Evolutionary conservation across 1,140 invertebrate species (phyloP), one percentile per base, ranked within the genome.

Genomic region (Macrostomum lignano): DNA sequence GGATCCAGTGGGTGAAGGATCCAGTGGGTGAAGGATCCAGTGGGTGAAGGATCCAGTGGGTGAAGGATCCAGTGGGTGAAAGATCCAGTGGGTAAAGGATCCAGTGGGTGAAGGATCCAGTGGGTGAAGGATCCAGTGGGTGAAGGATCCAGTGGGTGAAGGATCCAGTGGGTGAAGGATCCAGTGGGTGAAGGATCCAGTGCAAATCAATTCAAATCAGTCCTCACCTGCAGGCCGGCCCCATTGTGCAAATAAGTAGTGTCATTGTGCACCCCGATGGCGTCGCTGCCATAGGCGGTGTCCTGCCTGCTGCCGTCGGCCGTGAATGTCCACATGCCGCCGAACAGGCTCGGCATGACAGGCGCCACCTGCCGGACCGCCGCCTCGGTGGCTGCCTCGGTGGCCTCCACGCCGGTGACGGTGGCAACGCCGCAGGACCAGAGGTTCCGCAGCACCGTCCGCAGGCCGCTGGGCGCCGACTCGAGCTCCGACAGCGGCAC

Each of bases 221-320:
- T 3, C 10, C 11, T 29, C 17, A 11, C 10, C 22, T 9, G 17
- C 36, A 58, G 55, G 46, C 69, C 71, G 21, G 69, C 63, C n/a
- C 71, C 63, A 47, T 71, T 65, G 59, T 65, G 32, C 71, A 5
- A 70, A 42, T 73, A 74, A 0, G 70, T 72, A 28, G 65, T 70
- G 45, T 73, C 72, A 13, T 63, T 73, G 37, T 66, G 64, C 17
- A 60, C 55, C 15, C 50, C 57, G 5, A 66, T 42, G 4, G 36
- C 40, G 24, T 45, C 33, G 37, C 44, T 56, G 36, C 66, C 66
- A 40, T 72, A 73, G 0, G 71, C 69, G 0, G 68, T 68, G 41
- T 74, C 71, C 1, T 61, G 60, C 34, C 66, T 62, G 17, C 60
- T 58, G 15, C 57, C 44, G 20, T 58, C 48, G 5, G 63, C 58